Conservation (phyloP, 1,140 invertebrate genomes). For the Apis florea region DNA sequence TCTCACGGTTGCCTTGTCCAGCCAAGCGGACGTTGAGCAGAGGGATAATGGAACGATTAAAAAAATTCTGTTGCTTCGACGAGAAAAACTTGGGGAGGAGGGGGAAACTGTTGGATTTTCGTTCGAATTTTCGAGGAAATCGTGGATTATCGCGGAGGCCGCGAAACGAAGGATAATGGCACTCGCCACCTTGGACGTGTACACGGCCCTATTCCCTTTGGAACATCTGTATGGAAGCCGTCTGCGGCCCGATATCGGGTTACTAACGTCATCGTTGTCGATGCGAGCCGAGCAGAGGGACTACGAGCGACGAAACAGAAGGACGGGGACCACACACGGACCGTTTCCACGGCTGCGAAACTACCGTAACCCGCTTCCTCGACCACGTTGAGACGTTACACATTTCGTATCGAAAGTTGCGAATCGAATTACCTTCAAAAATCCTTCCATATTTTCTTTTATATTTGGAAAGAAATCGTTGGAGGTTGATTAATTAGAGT, state of each 20-base stretch:
- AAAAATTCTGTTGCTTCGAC: conserved; percentile 12
- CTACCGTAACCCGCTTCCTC: conserved; percentile 46
- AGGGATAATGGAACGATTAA: conserved; percentile 19
- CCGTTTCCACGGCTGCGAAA: conserved; percentile 52
- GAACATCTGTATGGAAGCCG: conserved; percentile 70
- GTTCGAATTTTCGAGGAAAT: too few relatives aligned
- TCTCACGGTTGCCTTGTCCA: background rate
- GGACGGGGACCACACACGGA: conserved; percentile 61
- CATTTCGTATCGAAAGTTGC: too few relatives aligned
- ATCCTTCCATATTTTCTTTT: too few relatives aligned
- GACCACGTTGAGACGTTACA: background rate
- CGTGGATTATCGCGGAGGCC: background rate
- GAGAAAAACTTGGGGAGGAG: too few relatives aligned
- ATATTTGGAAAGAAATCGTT: too few relatives aligned
- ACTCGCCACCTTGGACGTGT: conserved; percentile 44
- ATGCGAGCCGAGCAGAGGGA: conserved; percentile 42
- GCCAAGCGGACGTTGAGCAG: background rate
- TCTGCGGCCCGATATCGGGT: conserved; percentile 66
- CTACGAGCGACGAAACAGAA: conserved; percentile 54
- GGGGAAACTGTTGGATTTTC: too few relatives aligned
- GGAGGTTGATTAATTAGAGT: too few relatives aligned
- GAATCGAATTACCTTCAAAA: too few relatives aligned
- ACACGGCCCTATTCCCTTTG: conserved; percentile 64
- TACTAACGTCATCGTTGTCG: conserved; percentile 70
- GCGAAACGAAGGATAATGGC: conserved; percentile 63